Evolutionary conservation across 2,888 invertebrate genomes (phyloP), one percentile per base, ranked within the genome.

Genomic region (Diarsia brunnea): DNA sequence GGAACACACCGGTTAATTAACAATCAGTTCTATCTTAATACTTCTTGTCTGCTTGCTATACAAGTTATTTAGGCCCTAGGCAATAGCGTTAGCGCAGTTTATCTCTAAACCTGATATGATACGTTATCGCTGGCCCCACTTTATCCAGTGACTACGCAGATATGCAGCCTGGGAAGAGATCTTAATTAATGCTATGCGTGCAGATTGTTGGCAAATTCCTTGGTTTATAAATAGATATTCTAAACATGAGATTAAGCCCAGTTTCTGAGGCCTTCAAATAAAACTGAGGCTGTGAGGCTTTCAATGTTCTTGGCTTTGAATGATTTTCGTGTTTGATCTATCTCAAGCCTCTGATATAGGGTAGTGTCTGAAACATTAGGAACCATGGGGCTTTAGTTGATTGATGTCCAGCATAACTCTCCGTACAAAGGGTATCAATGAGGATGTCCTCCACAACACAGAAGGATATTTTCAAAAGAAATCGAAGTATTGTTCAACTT

Each of bases 81-180:
- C 51, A 38, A 70, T n/a, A 58, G 4, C 51, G 5, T 19, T 51
- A 51, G 24, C 21, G 16, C 24, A 45, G 27, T 61, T 71, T 61
- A 84, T 80, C 72, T 61, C 27, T 67, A 77, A 81, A 84, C 82
- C 67, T 84, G 85, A 84, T 70, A 73, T 77, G 72, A 81, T 77
- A 76, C 19, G 64, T 51, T 81, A 81, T 81, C 82, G 16, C 38
- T n/a, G 11, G 27, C 43, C 61, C 60, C 60, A 82, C 72, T 76
- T 81, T 55, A 81, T 67, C 43, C 43, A 63, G 63, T 73, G 51
- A 51, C 58, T 67, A 21, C 21, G n/a, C 21, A 64, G 69, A 73
- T 74, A 79, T 8, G 43, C 14, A n/a, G 73, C 47, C 63, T 81
- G 82, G 66, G 69, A 69, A 81, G 53, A 27, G 12, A 70, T 65